Conservation (phyloP, 2,888 invertebrate genomes). For the Oxytorus armatus region DNA sequence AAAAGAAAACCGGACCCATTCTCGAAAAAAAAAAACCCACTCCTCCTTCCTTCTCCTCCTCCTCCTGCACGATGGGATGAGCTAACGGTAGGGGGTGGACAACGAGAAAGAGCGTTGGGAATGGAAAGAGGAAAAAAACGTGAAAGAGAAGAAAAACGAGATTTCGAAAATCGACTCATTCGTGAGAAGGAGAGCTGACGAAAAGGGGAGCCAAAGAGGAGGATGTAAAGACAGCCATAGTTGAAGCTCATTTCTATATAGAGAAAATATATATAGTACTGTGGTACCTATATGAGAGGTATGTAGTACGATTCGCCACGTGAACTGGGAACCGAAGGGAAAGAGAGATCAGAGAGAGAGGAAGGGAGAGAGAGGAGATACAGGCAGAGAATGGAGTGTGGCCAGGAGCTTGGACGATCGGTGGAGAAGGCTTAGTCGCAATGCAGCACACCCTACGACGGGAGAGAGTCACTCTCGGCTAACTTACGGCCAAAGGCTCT, state of each 20-base stretch:
- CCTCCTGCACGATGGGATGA: not conserved
- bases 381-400: constrained; percentile 3
- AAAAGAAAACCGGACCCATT: not conserved
- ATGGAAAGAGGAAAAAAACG: constrained; percentile 18
- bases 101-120: constrained; percentile 17
- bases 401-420: constrained; percentile 42
- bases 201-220: constrained; percentile 36
- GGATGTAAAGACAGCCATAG: constrained; percentile 1
- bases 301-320: constrained; percentile 39
- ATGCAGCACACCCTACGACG: constrained; percentile 63
- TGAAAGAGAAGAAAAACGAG: constrained; percentile 21
- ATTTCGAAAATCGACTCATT: constrained; percentile 17
- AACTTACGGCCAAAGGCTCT: constrained; percentile 68
- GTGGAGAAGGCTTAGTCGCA: constrained; percentile 66
- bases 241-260: constrained; percentile 12
- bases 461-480: constrained; percentile 53
- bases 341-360: no score
- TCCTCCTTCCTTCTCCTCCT: no score
- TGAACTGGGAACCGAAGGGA: constrained; percentile 47
- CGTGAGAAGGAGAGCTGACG: constrained; percentile 2
- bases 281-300: not conserved
- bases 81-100: constrained; percentile 12
- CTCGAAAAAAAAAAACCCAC: no score
- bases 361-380: not conserved
- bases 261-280: constrained; percentile 11